Evolutionary conservation across 2,113 vertebrate genomes (phyloP).

Genomic region (Chlorocebus sabaeus): DNA sequence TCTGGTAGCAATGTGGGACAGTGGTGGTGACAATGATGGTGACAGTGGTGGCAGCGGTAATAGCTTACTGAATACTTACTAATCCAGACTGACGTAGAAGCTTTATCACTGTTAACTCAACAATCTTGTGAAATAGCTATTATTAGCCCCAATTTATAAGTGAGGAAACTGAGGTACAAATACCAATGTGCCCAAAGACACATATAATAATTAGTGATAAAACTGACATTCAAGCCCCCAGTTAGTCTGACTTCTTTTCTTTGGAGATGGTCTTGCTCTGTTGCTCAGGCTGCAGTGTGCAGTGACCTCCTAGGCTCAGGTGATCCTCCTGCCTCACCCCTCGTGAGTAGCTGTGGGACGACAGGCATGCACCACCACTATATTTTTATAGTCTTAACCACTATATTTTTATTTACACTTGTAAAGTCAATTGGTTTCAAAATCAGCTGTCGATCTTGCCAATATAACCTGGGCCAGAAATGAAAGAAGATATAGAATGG

Average conservation of each 20-base stretch:
- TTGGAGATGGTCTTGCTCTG: no score
- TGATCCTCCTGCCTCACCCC: no score
- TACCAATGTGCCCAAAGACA: not conserved
- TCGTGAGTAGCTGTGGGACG: no score
- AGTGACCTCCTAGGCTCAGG: no score
- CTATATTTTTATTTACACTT: not conserved
- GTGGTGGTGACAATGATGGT: not conserved
- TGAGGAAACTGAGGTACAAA: not conserved
- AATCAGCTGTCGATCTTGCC: not conserved
- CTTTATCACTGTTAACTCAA: not conserved
- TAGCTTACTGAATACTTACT: not conserved
- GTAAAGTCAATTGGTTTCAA: not conserved
- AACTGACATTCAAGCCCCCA: not conserved
- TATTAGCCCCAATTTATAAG: not conserved
- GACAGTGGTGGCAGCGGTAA: not conserved
- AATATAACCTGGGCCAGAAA: not conserved
- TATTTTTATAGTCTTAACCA: not conserved
- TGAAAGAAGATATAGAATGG: not conserved
- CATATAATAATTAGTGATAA: not conserved
- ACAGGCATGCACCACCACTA: no score
- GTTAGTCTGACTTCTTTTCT: not conserved
- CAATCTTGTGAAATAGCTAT: not conserved
- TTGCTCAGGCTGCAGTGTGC: no score
- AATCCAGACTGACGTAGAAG: not conserved
- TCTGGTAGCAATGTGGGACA: not conserved